Percentiles rank a stretch among this genome's conserved stretches.
phyloP scores from a whole-genome alignment of 2,797 vertebrate genomes.

The Periparus ater region DNA sequence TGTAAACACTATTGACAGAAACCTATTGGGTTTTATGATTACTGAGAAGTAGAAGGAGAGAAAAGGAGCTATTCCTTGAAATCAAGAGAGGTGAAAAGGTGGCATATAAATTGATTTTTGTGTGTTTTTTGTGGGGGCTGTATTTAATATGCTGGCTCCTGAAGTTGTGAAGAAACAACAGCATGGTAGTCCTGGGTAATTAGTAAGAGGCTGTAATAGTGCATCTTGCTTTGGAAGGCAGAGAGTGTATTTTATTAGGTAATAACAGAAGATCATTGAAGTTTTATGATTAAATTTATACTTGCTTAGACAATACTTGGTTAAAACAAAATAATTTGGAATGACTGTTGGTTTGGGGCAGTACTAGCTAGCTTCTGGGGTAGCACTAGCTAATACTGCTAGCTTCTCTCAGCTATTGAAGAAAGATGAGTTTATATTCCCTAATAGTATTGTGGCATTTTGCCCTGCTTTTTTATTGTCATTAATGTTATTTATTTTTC shows the following conservation, averaged over 20 bases:
- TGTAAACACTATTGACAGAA: neutral
- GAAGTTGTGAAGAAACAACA: neutral
- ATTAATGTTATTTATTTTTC: neutral
- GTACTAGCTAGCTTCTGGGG: neutral
- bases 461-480: neutral
- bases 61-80: neutral
- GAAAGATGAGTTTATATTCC: neutral
- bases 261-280: neutral
- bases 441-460: neutral
- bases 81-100: neutral
- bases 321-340: neutral
- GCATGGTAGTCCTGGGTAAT: neutral
- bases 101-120: neutral
- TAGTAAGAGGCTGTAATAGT: neutral
- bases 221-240: neutral
- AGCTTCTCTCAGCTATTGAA: neutral
- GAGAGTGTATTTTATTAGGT: neutral
- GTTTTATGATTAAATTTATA: neutral
- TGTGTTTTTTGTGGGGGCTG: neutral
- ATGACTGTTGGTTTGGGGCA: neutral
- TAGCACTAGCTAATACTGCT: neutral
- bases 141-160: neutral
- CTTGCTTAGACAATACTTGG: neutral
- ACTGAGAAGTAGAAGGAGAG: neutral
- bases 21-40: neutral